Percentiles rank a stretch among this genome's conserved stretches.
These are phyloP conservation scores for Bibio marci DNA, from an alignment of 2,888 invertebrate genomes.

Conservation along the genomic window DNA sequence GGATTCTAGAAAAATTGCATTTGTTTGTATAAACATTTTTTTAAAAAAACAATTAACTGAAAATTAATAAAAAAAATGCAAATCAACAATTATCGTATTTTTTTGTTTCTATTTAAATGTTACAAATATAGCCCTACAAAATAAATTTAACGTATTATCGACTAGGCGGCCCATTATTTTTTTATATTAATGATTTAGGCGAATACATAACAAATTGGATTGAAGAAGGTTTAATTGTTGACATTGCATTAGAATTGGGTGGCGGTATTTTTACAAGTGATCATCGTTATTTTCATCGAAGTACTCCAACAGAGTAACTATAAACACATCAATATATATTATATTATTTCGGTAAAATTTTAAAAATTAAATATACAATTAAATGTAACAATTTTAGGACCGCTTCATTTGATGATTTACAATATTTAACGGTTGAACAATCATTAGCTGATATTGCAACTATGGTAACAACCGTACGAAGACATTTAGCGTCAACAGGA, in stretches of 20 bases:
- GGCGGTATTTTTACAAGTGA: constrained; percentile 5
- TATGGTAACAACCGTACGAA: constrained; percentile 2
- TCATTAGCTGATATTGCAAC: constrained; percentile 5
- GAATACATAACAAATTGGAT: constrained; percentile 3
- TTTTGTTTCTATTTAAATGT: neutral
- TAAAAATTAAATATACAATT: too few relatives aligned
- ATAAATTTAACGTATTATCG: constrained; percentile 12
- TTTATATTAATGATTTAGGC: constrained; percentile 4
- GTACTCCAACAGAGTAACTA: constrained; percentile 3
- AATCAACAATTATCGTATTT: neutral
- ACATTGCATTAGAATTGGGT: constrained; percentile 3
- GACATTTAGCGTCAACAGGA: neutral
- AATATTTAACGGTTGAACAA: constrained; percentile 7
- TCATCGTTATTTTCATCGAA: constrained; percentile 5
- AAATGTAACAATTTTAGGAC: neutral
- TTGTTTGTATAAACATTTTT: neutral
- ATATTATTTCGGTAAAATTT: too few relatives aligned
- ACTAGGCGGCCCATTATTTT: constrained; percentile 13
- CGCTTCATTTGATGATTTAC: constrained; percentile 4
- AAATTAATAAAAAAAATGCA: neutral
- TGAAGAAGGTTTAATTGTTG: constrained; percentile 5
- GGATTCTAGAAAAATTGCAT: constrained; percentile 33
- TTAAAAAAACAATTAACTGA: neutral
- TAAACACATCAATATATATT: too few relatives aligned
- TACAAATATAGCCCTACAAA: constrained; percentile 11